Conservation (phyloP, 2,888 invertebrate genomes). For the Graphium colonna region DNA sequence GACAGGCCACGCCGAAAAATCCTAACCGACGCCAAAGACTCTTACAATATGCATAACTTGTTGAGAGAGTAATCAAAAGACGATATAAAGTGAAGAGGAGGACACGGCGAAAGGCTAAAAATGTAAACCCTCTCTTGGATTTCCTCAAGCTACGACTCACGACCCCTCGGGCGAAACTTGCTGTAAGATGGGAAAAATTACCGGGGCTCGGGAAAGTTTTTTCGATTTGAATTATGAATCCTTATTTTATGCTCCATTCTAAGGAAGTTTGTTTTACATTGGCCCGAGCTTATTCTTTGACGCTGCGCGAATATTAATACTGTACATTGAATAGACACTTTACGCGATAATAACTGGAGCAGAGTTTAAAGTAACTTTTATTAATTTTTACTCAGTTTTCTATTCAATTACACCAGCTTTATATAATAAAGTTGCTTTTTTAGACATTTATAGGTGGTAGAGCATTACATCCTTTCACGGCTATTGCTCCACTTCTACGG, state of each 20-base stretch:
- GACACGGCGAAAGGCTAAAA: slow-evolving; percentile 78
- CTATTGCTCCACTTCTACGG: too few relatives aligned
- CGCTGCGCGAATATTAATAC: slow-evolving; percentile 58
- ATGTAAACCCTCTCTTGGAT: slow-evolving; percentile 76
- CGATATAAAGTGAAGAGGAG: slow-evolving; percentile 77
- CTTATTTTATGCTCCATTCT: slow-evolving; percentile 73
- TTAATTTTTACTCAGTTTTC: slow-evolving; percentile 8
- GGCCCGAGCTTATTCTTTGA: slow-evolving; percentile 57
- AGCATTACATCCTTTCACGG: too few relatives aligned
- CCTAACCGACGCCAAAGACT: slow-evolving; percentile 59
- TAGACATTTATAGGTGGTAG: too few relatives aligned
- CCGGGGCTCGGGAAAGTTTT: slow-evolving; percentile 70
- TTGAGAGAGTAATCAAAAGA: slow-evolving; percentile 79
- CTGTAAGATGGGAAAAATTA: slow-evolving; percentile 78
- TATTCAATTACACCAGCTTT: slow-evolving; percentile 1
- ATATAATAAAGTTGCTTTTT: too few relatives aligned
- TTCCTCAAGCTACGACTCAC: slow-evolving; percentile 63
- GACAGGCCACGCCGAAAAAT: slow-evolving; percentile 58
- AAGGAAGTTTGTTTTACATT: slow-evolving; percentile 70
- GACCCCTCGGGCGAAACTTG: slow-evolving; percentile 73
- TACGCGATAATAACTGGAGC: slow-evolving; percentile 29
- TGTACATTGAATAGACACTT: slow-evolving; percentile 44
- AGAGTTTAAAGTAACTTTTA: slow-evolving; percentile 9
- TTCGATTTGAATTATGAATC: slow-evolving; percentile 80
- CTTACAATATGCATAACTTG: slow-evolving; percentile 79